Evolutionary conservation across 2,113 vertebrate genomes (phyloP).

Genomic region (Epinephelus cyanopodus): DNA sequence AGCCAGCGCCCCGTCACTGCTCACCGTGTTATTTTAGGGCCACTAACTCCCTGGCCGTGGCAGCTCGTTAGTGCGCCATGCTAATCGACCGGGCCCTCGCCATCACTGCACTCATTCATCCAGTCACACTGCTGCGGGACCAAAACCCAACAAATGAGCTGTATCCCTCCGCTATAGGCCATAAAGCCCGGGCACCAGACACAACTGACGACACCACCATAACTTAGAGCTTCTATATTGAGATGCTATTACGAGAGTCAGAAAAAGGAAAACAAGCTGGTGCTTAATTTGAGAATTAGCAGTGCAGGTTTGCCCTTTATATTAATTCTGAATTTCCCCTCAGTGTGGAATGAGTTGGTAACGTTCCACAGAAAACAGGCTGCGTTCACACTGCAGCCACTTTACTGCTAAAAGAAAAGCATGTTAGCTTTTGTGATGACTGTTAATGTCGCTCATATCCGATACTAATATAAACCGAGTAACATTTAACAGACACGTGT

Average conservation of each 20-base stretch:
- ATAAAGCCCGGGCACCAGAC: conserved; percentile 62
- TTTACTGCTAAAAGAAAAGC: conserved; percentile 4
- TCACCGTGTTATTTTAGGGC: conserved; percentile 78
- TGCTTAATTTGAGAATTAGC: conserved; percentile 64
- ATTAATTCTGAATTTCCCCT: conserved; percentile 48
- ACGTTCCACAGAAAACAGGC: conserved; percentile 37
- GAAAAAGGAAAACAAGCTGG: conserved; percentile 40
- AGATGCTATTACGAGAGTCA: conserved; percentile 45
- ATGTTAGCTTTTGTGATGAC: not conserved
- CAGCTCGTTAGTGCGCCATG: conserved; percentile 76
- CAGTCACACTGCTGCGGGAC: conserved; percentile 35
- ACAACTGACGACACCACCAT: conserved; percentile 39
- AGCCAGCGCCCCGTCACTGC: conserved; percentile 36
- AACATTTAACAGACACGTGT: conserved; percentile 27
- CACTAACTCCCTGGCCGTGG: conserved; percentile 64
- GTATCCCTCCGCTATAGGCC: conserved; percentile 41
- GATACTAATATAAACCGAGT: conserved; percentile 19
- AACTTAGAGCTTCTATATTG: conserved; percentile 43
- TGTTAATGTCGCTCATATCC: conserved; percentile 47
- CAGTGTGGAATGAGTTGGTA: conserved; percentile 48
- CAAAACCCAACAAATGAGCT: conserved; percentile 72
- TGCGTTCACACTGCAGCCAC: not conserved
- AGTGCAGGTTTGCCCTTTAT: conserved; percentile 37
- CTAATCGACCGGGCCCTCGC: conserved; percentile 75
- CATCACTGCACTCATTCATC: conserved; percentile 76